Base-by-base conservation (phyloP, 2,888 invertebrate genomes). In the Dorcus parallelipipedus region DNA sequence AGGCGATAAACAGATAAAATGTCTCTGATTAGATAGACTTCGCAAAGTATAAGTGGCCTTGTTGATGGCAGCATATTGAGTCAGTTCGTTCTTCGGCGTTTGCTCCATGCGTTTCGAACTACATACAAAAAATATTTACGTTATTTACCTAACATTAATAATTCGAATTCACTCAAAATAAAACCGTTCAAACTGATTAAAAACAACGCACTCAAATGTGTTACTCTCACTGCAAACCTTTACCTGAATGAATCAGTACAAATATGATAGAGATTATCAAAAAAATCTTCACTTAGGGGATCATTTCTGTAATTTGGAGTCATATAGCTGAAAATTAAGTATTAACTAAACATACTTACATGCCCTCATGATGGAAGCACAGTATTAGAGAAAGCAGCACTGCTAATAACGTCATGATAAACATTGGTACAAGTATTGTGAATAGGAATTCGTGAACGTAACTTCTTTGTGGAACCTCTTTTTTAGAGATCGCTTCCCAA, bases 291-390 rank as follows among this genome's bases (percentile, higher is more conserved):
- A 55, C 87, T 88, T 60, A 82, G 82, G 53, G 82, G 82, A 79
- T 89, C 88, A 60, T 79, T 76, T 75, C 88, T 89, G 85, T 69
- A 84, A 84, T 67, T 51, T 63, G 14, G 9, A 49, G 55, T 52
- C 42, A 58, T 33, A 52, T 48, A 49, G 49, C 45, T 56, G 43
- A 40, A 45, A 49, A 49, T 14, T 42, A 54, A 10, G 9, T 20
- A 38, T 40, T 10, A n/a, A 51, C 42, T 23, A n/a, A 56, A 59
- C 63, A 58, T 70, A 86, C 90, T 90, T 77, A 91, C 91, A 89
- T 81, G 72, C 88, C 86, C 64, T 88, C 88, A 69, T 90, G 87
- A 65, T 90, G 86, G 65, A 91, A 86, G 75, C 91, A 92, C 9
- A 92, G 79, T 0, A 89, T 85, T 2, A 88, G 84, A 0, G 90